Evolutionary conservation across 2,888 invertebrate species (phyloP), one percentile per base, ranked within the genome.

Genomic region (Oegoconia quadripuncta): DNA sequence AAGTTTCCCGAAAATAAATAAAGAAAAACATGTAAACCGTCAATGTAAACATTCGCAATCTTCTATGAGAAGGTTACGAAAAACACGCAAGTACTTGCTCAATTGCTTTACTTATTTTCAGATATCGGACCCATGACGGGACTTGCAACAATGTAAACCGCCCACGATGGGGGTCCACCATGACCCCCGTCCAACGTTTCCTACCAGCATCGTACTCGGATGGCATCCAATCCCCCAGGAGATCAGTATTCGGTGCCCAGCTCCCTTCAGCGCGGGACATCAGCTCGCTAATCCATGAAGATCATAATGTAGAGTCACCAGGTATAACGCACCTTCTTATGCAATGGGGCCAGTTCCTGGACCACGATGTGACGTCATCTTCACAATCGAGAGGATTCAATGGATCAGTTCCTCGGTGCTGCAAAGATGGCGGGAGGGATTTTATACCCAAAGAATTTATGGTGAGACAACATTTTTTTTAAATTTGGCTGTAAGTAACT

Each of bases 311-410:
- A 0, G 93, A 93, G 48, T 89, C 91, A 4, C 88, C 89, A 0
- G 89, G 90, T 0, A 88, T 95, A 6, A 95, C 95, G 0, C 91
- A 94, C 50, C 91, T 95, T 90, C 89, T 95, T 42, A 96, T 95
- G 91, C 96, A 97, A 67, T 96, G 96, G 95, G 97, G 97, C 0
- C 97, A 97, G 75, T 93, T 97, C 54, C 64, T 97, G 41, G 97
- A 97, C 65, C 97, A 97, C 60, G 97, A 97, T 66, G 80, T 97
- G 48, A 95, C 94, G 26, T 92, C 93, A 0, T 92, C 93, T 3
- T 93, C 93, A 0, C 94, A 94, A 57, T 91, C 93, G 1, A 87
- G 91, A 53, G 93, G 93, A 5, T 93, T 95, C 60, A 93, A 95
- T 63, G 93, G 93, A 5, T 92, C 93, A 0, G 91, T 95, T 38